Evolutionary conservation across 1,140 invertebrate species (phyloP), one percentile per base, ranked within the genome.

Genomic region (Centruroides sculpturatus): DNA sequence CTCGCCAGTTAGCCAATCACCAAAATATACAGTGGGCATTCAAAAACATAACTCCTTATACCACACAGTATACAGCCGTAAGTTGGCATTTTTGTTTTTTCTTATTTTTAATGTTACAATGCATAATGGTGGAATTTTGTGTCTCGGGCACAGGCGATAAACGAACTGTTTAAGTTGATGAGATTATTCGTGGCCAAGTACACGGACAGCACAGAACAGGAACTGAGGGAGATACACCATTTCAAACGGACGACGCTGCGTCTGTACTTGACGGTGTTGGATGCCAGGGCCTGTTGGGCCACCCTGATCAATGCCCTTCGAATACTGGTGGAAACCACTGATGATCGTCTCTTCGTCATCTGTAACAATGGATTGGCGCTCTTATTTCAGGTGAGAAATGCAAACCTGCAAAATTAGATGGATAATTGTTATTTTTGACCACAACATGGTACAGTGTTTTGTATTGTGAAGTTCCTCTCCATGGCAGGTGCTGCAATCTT

Each of bases 21-120:
- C 91, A 94, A 76, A 95, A 96, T 76, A 83, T 95, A 50, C 87
- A 91, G 70, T 96, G 92, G 92, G 92, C 92, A 55, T 95, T 94
- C 73, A 89, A 93, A 70, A 94, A 95, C 71, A 94, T 96, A 58
- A 91, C 89, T 23, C 89, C 89, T 12, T 90, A 92, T 77, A 88
- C 89, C 13, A 89, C 88, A 35, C 89, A 95, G 68, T 96, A 96
- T 76, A 83, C 86, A 49, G 82, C 82, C 34, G 84, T 85, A 73
- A 78, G 76, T 73, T 49, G 13, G 47, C 11, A 56, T 47, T 13
- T 34, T 1, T 2, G 10, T 49, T 49, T 23, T 23, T 23, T 23
- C 23, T 23, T 23, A 2, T 23, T 23, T 23, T 23, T 23, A 23
- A 23, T 23, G 23, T 23, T 23, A 23, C 23, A 23, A 23, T 23